A percentile compares a stretch with the other conserved stretches of the same genome.
Evolutionary conservation across 2,797 vertebrate species (phyloP).

Genomic region (Arremon aurantiirostris): DNA sequence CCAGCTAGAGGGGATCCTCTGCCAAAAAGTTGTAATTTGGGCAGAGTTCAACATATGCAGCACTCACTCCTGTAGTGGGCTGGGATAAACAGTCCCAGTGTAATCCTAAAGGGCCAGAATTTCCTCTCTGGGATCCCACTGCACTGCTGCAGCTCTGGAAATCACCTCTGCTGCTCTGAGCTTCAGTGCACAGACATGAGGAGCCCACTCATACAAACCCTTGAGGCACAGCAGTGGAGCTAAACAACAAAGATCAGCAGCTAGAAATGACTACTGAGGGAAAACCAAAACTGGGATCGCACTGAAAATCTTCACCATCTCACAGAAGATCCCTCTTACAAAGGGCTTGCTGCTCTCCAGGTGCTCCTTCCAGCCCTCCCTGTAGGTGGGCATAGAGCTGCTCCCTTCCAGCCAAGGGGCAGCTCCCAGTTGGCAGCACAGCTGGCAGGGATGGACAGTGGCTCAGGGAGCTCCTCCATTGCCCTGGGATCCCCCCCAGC

Average conservation of each 20-base stretch:
- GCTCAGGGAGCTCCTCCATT: neutral
- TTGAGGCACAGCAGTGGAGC: neutral
- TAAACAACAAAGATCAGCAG: neutral
- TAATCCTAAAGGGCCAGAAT: accelerated
- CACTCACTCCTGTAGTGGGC: neutral
- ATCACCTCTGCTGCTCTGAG: neutral
- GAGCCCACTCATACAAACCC: neutral
- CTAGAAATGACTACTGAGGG: neutral
- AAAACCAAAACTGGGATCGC: neutral
- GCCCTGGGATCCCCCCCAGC: neutral
- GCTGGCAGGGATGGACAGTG: neutral
- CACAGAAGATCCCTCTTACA: neutral
- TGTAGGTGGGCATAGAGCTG: neutral
- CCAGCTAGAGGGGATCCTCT: neutral
- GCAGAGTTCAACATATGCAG: neutral
- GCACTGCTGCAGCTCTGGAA: neutral
- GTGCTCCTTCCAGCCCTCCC: neutral
- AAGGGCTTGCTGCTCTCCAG: neutral
- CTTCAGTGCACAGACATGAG: neutral
- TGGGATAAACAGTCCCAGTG: neutral
- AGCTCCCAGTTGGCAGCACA: neutral
- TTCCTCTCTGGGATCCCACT: neutral
- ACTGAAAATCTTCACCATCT: neutral
- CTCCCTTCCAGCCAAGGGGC: neutral
- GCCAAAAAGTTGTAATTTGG: neutral